phyloP scores from a whole-genome alignment of 1,140 invertebrate species.

The Pogonomyrmex barbatus region DNA sequence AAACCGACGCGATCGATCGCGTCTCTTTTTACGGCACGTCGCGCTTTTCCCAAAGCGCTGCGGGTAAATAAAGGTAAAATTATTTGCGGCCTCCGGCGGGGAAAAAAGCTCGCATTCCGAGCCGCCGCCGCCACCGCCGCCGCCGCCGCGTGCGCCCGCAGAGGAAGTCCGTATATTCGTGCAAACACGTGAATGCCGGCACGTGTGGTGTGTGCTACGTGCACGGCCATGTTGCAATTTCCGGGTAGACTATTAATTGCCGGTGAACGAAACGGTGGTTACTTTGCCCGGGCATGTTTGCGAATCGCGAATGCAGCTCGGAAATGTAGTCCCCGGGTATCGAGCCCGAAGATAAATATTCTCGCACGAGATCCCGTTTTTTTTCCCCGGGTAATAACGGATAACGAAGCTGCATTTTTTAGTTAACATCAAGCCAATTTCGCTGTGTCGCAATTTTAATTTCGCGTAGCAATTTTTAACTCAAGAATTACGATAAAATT shows the following conservation, averaged over 20 bases:
- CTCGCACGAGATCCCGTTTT: conserved; percentile 2
- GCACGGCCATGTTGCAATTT: conserved; percentile 66
- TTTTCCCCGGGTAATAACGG: conserved; percentile 38
- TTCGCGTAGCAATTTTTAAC: background rate
- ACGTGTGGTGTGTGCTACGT: conserved; percentile 55
- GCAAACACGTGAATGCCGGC: conserved; percentile 55
- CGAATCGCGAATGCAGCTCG: conserved; percentile 52
- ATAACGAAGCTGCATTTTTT: conserved; percentile 7
- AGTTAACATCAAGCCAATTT: background rate
- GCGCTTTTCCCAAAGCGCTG: conserved; percentile 41
- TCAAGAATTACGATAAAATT: conserved; percentile 3
- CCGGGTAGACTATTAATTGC: conserved; percentile 72
- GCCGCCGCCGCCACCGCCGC: no score
- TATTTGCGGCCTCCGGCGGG: conserved; percentile 39
- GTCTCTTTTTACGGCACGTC: conserved; percentile 53
- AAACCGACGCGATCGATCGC: conserved; percentile 28
- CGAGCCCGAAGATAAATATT: conserved; percentile 50
- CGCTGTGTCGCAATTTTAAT: background rate
- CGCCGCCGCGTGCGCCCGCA: background rate
- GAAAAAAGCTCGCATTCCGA: conserved; percentile 40
- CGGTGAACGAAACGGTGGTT: conserved; percentile 59
- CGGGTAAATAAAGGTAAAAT: conserved; percentile 51
- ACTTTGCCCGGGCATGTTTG: conserved; percentile 63
- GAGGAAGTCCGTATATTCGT: conserved; percentile 42
- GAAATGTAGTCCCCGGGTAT: conserved; percentile 45